Percentiles rank a stretch among this genome's conserved stretches.
Conservation (phyloP, 2,113 vertebrate genomes). For the Ginglymostoma cirratum region DNA sequence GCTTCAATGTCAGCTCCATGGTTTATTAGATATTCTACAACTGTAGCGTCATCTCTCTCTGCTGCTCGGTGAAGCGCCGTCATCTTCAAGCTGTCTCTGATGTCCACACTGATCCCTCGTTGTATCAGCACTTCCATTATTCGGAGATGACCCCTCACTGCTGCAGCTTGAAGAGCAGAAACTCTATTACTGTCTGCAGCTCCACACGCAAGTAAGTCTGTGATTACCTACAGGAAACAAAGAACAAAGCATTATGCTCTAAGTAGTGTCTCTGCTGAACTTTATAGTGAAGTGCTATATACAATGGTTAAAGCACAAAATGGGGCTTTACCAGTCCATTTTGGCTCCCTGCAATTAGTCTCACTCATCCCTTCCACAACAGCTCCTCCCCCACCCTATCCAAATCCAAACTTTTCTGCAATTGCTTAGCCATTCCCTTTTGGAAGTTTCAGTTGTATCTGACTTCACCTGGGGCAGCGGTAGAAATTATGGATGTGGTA, state of each 20-base stretch:
- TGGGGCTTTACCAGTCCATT: neutral
- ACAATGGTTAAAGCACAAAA: neutral
- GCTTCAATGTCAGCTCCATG: conserved; percentile 41
- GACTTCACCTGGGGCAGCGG: no score
- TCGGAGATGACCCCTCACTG: conserved; percentile 40
- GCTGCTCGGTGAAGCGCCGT: conserved; percentile 48
- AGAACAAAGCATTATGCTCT: neutral
- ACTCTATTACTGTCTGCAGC: conserved; percentile 45
- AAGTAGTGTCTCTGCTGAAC: neutral
- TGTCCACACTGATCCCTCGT: conserved; percentile 37
- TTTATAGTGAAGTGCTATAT: neutral
- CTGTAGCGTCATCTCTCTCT: conserved; percentile 38
- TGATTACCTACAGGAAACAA: conserved; percentile 43
- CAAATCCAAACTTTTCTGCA: neutral
- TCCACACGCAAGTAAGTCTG: conserved; percentile 43
- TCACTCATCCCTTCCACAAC: neutral
- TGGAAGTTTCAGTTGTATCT: neutral
- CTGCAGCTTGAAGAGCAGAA: conserved; percentile 49
- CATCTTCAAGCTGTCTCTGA: conserved; percentile 45
- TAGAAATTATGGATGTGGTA: no score
- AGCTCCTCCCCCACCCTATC: no score
- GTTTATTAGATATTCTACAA: conserved; percentile 46
- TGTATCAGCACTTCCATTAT: conserved; percentile 40
- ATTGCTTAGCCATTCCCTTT: neutral
- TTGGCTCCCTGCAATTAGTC: neutral